These are phyloP conservation scores for Dysmachus trigonus DNA, from an alignment of 2,888 invertebrate species.

Conservation along the genomic window DNA sequence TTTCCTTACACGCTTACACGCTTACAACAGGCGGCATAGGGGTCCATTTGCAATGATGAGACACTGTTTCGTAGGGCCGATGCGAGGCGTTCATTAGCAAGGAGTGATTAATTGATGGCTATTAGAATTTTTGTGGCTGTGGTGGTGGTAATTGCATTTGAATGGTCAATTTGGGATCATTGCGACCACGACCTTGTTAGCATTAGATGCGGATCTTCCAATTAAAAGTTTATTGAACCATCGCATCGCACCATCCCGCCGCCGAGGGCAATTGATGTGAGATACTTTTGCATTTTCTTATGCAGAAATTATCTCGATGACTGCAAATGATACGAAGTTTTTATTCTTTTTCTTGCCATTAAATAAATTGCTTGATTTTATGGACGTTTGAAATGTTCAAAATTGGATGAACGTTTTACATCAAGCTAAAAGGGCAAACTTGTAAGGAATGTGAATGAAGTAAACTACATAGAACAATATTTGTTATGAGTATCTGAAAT, in stretches of 20 bases:
- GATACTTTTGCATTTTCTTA: constrained; percentile 2
- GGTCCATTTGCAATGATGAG: constrained; percentile 8
- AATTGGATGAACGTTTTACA: too few relatives aligned
- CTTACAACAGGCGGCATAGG: constrained; percentile 4
- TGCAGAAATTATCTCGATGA: background rate
- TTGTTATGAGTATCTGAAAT: too few relatives aligned
- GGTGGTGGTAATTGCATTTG: constrained; percentile 46
- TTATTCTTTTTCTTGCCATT: background rate
- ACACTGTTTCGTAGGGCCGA: background rate
- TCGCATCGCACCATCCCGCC: background rate
- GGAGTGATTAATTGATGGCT: constrained; percentile 44
- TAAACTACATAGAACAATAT: too few relatives aligned
- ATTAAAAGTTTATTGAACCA: constrained; percentile 37
- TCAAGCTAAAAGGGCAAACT: too few relatives aligned
- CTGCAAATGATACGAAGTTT: background rate
- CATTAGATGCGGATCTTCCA: constrained; percentile 39
- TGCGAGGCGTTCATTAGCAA: constrained; percentile 33
- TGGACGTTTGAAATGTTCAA: background rate
- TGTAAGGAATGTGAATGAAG: too few relatives aligned
- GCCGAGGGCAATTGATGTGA: constrained; percentile 11
- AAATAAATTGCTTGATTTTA: background rate
- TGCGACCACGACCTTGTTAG: constrained; percentile 42
- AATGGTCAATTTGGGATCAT: constrained; percentile 49
- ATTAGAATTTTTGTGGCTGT: constrained; percentile 44
- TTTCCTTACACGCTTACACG: background rate